Percentiles rank a stretch among this genome's conserved stretches.
These are phyloP conservation scores for Caenorhabditis japonica DNA, from an alignment of 2,888 invertebrate species.

Conservation along the genomic window DNA sequence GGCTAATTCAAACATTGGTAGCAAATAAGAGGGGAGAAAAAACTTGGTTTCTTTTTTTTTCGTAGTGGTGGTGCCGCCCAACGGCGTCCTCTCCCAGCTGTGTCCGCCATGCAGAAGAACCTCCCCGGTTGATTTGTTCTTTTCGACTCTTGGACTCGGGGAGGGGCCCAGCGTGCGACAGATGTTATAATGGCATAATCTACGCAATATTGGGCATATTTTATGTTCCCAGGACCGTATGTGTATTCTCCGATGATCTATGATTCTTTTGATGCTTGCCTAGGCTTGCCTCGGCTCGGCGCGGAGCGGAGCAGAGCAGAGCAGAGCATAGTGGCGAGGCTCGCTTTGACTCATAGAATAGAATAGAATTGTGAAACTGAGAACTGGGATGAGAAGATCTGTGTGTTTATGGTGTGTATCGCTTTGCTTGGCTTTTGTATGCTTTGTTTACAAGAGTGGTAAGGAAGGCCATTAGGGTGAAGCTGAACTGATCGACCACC, in stretches of 20 bases:
- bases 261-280: slow-evolving; percentile 43
- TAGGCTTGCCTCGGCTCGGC: too few species aligned
- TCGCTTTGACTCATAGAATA: too few species aligned
- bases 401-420: slow-evolving; percentile 30
- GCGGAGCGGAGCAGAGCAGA: too few species aligned
- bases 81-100: not conserved
- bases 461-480: slow-evolving; percentile 9
- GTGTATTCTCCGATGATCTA: slow-evolving; percentile 47
- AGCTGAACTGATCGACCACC: slow-evolving; percentile 30
- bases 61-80: not conserved
- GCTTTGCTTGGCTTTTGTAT: slow-evolving; percentile 41
- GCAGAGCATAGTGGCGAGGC: too few species aligned
- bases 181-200: slow-evolving; percentile 44
- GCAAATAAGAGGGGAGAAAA: slow-evolving; percentile 8
- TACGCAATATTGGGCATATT: slow-evolving; percentile 41
- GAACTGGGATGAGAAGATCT: slow-evolving; percentile 21
- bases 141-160: too few species aligned
- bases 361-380: too few species aligned
- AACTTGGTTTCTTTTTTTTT: too few species aligned
- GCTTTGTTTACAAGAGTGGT: slow-evolving; percentile 43
- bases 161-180: slow-evolving; percentile 19
- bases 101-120: not conserved
- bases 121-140: too few species aligned
- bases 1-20: slow-evolving; percentile 28
- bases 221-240: slow-evolving; percentile 37